Evolutionary conservation across 2,113 vertebrate genomes (phyloP).

Genomic region (Melanostigma gelatinosum): DNA sequence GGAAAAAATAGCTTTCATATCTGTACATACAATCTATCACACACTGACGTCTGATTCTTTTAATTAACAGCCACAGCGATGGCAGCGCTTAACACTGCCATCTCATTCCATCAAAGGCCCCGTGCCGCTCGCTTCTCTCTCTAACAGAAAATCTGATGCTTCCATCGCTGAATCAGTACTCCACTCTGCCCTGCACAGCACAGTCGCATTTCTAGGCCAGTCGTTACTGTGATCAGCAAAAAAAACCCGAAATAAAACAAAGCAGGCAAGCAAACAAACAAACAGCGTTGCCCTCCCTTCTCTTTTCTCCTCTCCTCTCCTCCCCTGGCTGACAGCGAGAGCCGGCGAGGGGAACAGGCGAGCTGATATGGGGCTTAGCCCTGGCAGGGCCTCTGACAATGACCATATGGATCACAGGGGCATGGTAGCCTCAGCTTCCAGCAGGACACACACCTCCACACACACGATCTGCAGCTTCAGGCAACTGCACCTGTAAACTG

Average conservation of each 20-base stretch:
- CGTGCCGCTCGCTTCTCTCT: constrained; percentile 27
- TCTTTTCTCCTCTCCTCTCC: constrained; percentile 44
- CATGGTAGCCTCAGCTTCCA: constrained; percentile 56
- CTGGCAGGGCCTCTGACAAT: constrained; percentile 75
- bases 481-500: constrained; percentile 53
- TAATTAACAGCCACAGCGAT: constrained; percentile 41
- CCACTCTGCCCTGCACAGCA: constrained; percentile 52
- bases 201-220: constrained; percentile 72
- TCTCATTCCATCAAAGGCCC: constrained; percentile 42
- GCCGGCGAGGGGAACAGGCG: constrained; percentile 51
- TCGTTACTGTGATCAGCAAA: constrained; percentile 78
- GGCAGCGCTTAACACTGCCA: constrained; percentile 29
- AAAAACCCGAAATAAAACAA: constrained; percentile 65
- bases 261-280: constrained; percentile 72
- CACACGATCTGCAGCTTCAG: constrained; percentile 42
- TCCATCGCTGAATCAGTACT: constrained; percentile 75
- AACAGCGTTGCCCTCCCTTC: constrained; percentile 53
- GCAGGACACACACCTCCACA: constrained; percentile 54
- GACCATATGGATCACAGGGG: constrained; percentile 78
- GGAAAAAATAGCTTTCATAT: constrained; percentile 1
- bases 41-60: constrained; percentile 20
- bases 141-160: constrained; percentile 47
- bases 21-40: constrained; percentile 5
- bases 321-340: constrained; percentile 53
- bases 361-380: constrained; percentile 64